phyloP scores from a whole-genome alignment of 1,140 invertebrate genomes.

The Magallana gigas region DNA sequence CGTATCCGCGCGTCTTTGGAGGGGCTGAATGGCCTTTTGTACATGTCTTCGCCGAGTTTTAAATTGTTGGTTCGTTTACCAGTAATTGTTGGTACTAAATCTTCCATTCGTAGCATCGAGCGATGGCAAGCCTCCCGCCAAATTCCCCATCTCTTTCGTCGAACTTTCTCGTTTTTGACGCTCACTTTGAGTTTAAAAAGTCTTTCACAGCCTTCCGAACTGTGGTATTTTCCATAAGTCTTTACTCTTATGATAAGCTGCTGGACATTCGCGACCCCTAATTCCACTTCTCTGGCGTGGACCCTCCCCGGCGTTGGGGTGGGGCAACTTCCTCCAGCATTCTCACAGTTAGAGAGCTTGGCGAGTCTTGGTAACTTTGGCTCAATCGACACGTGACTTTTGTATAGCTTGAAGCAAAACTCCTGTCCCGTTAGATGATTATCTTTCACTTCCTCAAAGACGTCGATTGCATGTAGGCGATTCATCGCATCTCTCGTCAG shows the following conservation, averaged over 20 bases:
- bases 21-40: not conserved
- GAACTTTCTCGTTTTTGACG: not conserved
- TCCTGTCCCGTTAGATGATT: not conserved
- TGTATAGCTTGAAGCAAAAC: slow-evolving; percentile 3
- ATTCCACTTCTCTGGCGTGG: not conserved
- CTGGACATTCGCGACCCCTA: not conserved
- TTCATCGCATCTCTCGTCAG: not conserved
- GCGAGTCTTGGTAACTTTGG: not conserved
- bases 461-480: not conserved
- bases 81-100: not conserved
- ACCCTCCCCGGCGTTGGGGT: not conserved
- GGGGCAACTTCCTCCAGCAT: not conserved
- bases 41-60: not conserved
- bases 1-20: not conserved
- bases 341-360: not conserved
- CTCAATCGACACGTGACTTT: not conserved
- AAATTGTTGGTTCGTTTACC: not conserved
- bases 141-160: not conserved
- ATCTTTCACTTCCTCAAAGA: not conserved
- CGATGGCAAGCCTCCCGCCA: not conserved
- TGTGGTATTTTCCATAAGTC: not conserved
- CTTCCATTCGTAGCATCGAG: slow-evolving; percentile 1
- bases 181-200: slow-evolving; percentile 1
- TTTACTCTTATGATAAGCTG: not conserved
- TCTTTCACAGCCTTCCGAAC: not conserved